Evolutionary conservation across 1,140 invertebrate species (phyloP).

Genomic region (Lerema accius): DNA sequence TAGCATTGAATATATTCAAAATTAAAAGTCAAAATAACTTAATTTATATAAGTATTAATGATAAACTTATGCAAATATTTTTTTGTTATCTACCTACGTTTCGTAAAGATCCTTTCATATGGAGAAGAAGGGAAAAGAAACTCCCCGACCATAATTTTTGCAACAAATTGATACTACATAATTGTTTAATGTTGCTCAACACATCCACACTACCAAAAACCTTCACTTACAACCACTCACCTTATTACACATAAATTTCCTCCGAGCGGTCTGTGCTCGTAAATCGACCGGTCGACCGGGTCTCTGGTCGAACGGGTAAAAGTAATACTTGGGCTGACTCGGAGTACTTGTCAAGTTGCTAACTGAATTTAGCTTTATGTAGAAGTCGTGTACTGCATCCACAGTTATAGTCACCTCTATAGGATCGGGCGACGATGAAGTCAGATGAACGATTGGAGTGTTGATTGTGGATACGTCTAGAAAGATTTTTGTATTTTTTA

Average conservation of each 20-base stretch:
- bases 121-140: too few species aligned
- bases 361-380: conserved; percentile 74
- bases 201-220: too few species aligned
- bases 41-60: too few species aligned
- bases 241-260: conserved; percentile 58
- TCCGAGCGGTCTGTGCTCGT: conserved; percentile 45
- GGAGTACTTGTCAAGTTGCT: conserved; percentile 74
- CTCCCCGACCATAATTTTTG: too few species aligned
- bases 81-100: too few species aligned
- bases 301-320: conserved; percentile 71
- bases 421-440: conserved; percentile 82
- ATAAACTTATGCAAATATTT: too few species aligned
- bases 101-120: too few species aligned
- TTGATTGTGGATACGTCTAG: conserved; percentile 59
- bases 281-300: conserved; percentile 54
- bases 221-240: too few species aligned
- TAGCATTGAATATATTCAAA: too few species aligned
- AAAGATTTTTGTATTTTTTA: conserved; percentile 25
- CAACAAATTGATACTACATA: too few species aligned
- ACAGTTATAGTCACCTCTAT: conserved; percentile 82
- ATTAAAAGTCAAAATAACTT: too few species aligned
- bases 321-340: conserved; percentile 79
- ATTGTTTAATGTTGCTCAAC: too few species aligned
- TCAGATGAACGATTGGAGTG: conserved; percentile 84
- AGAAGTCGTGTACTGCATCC: conserved; percentile 83